Conservation (phyloP, 2,113 vertebrate species). For the Pseudolaguvia tuberculata region DNA sequence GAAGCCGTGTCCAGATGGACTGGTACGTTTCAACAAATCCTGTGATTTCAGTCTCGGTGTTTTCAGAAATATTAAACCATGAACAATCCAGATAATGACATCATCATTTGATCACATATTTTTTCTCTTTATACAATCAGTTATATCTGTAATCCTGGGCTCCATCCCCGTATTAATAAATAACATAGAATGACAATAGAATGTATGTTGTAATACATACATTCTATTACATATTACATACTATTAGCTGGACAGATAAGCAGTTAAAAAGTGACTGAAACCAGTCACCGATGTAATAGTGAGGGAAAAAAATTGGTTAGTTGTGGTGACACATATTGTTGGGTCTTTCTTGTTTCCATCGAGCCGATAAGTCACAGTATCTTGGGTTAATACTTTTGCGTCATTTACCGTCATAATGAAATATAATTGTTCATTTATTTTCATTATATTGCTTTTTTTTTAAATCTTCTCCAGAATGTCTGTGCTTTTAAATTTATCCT, state of each 20-base stretch:
- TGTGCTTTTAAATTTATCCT: too few relatives aligned
- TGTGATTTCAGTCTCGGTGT: background rate
- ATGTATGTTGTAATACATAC: background rate
- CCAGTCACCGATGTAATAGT: background rate
- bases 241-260: background rate
- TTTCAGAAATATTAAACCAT: background rate
- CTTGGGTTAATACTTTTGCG: too few relatives aligned
- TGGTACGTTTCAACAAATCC: constrained; percentile 66
- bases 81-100: background rate
- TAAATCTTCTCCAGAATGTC: too few relatives aligned
- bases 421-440: too few relatives aligned
- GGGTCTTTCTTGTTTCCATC: too few relatives aligned
- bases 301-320: background rate
- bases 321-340: too few relatives aligned
- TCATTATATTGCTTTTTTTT: too few relatives aligned
- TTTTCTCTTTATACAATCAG: background rate
- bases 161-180: background rate
- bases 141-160: background rate
- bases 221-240: too few relatives aligned
- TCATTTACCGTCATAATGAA: too few relatives aligned
- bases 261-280: background rate
- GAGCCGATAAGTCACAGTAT: too few relatives aligned
- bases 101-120: background rate
- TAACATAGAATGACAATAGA: background rate
- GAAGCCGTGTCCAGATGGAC: constrained; percentile 95